phyloP scores from a whole-genome alignment of 2,888 invertebrate species.

The Nycteola revayana region DNA sequence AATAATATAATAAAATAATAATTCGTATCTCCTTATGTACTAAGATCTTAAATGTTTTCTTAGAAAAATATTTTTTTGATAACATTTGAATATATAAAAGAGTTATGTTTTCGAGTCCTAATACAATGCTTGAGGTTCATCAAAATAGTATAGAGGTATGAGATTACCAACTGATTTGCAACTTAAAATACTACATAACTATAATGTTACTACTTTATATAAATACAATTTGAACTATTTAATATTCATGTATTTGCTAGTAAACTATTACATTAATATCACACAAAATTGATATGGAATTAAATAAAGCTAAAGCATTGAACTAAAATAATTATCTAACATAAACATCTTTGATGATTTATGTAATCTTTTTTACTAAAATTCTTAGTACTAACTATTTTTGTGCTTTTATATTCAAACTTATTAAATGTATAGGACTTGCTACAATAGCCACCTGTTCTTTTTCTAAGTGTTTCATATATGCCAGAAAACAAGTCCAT shows the following conservation, averaged over 20 bases:
- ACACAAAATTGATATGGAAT: conserved; percentile 26
- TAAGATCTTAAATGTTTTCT: no score
- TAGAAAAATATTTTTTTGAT: no score
- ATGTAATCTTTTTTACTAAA: conserved; percentile 12
- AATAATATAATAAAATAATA: no score
- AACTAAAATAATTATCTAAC: conserved; percentile 16
- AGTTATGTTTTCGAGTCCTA: no score
- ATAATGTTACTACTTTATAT: not conserved
- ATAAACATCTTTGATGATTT: conserved; percentile 7
- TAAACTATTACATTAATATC: conserved; percentile 20
- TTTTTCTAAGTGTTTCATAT: conserved; percentile 86
- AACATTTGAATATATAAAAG: no score
- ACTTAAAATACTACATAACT: no score
- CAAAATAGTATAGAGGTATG: no score
- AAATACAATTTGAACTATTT: conserved; percentile 12
- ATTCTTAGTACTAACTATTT: no score
- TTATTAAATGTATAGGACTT: conserved; percentile 40
- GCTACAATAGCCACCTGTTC: conserved; percentile 44
- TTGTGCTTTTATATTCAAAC: conserved; percentile 28
- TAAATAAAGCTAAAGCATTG: conserved; percentile 4
- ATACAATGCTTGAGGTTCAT: no score
- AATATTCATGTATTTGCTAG: conserved; percentile 8
- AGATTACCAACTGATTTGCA: no score
- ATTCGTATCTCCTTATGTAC: no score
- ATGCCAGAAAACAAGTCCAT: conserved; percentile 91